phyloP scores from a whole-genome alignment of 2,888 invertebrate species.

The Melanargia galathea region DNA sequence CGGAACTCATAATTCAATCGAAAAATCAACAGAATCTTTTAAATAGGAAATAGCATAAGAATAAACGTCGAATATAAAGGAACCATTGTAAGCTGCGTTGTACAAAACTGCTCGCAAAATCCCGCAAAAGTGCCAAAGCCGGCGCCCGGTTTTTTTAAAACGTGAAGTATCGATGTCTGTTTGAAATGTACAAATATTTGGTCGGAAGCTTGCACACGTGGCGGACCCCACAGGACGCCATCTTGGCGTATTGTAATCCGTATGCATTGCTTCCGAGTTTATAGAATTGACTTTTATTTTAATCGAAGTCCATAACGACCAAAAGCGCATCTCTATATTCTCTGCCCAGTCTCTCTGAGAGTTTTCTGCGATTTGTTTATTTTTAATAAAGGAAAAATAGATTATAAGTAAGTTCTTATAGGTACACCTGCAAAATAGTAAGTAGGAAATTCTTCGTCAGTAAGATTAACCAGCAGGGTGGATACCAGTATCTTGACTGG shows the following conservation, averaged over 20 bases:
- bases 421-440: too few relatives aligned
- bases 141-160: constrained; percentile 68
- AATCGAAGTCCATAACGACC: background rate
- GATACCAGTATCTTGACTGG: too few relatives aligned
- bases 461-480: too few relatives aligned
- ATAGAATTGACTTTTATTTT: background rate
- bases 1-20: constrained; percentile 71
- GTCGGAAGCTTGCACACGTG: constrained; percentile 63
- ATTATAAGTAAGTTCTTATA: too few relatives aligned
- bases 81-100: constrained; percentile 50
- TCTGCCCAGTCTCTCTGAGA: too few relatives aligned
- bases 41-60: constrained; percentile 64
- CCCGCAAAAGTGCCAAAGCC: constrained; percentile 44
- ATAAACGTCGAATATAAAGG: constrained; percentile 57
- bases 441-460: too few relatives aligned
- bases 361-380: too few relatives aligned
- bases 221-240: constrained; percentile 75
- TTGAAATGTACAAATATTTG: constrained; percentile 77
- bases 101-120: constrained; percentile 44
- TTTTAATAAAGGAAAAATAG: too few relatives aligned
- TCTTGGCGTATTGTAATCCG: constrained; percentile 38
- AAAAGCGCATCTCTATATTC: too few relatives aligned
- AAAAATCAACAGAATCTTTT: constrained; percentile 66
- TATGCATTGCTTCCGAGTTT: constrained; percentile 10
- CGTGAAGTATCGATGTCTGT: constrained; percentile 73